Evolutionary conservation across 1,140 invertebrate genomes (phyloP).

Genomic region (Harpegnathos saltator): DNA sequence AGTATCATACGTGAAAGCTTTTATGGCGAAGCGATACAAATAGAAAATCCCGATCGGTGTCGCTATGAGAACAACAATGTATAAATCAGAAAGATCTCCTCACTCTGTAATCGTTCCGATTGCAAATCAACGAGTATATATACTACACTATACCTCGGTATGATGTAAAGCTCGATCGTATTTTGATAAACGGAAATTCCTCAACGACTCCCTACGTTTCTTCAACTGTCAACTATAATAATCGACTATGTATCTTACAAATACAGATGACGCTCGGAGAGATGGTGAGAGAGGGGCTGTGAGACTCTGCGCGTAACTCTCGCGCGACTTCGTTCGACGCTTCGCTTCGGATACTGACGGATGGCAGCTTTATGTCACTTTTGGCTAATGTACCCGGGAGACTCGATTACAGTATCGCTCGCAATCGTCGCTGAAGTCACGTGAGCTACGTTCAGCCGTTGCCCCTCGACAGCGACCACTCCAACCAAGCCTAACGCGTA

Average conservation of each 20-base stretch:
- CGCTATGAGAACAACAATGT: too few species aligned
- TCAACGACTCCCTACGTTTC: too few species aligned
- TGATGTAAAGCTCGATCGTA: too few species aligned
- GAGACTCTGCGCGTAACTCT: background rate
- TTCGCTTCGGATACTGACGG: conserved; percentile 1
- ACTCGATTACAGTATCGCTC: background rate
- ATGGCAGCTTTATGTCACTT: background rate
- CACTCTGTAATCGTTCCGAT: too few species aligned
- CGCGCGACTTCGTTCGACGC: conserved; percentile 1
- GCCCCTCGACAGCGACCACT: conserved; percentile 17
- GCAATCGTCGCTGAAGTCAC: conserved; percentile 8
- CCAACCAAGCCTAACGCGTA: conserved; percentile 3
- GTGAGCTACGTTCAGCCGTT: background rate
- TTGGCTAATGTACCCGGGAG: background rate
- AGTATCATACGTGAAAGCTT: background rate
- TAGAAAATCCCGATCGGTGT: background rate
- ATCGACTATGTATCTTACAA: background rate
- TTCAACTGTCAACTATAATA: too few species aligned
- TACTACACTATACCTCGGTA: too few species aligned
- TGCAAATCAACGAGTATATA: too few species aligned
- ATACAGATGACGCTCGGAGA: background rate
- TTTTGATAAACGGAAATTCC: too few species aligned
- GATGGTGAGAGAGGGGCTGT: background rate
- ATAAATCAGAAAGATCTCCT: too few species aligned
- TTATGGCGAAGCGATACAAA: background rate